These are phyloP conservation scores for Calliopsis andreniformis DNA, from an alignment of 1,140 invertebrate species.

Conservation along the genomic window DNA sequence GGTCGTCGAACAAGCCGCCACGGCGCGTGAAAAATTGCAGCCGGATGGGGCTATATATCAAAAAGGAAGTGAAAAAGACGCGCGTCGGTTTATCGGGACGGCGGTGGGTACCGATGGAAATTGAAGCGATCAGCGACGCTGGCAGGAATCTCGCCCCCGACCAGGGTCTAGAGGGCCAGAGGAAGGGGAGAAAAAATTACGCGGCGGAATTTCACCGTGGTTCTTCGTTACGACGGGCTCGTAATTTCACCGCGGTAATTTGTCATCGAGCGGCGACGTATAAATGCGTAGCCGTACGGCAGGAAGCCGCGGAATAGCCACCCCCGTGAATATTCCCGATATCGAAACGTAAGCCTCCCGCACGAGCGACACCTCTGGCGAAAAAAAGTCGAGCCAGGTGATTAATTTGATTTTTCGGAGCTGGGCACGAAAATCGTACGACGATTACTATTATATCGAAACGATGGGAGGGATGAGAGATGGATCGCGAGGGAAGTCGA, in stretches of 20 bases:
- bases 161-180: no score
- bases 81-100: not conserved
- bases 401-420: constrained; percentile 57
- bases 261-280: constrained; percentile 57
- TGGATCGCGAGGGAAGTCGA: constrained; percentile 10
- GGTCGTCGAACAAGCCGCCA: no score
- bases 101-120: not conserved
- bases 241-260: constrained; percentile 66
- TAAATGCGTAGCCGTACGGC: constrained; percentile 27
- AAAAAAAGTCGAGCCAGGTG: constrained; percentile 25
- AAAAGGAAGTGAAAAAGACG: not conserved
- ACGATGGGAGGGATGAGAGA: constrained; percentile 20
- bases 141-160: no score
- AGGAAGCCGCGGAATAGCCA: not conserved
- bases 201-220: constrained; percentile 14
- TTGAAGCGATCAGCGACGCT: constrained; percentile 12
- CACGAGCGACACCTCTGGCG: not conserved
- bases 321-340: not conserved
- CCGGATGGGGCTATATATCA: constrained; percentile 9
- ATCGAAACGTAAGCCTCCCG: not conserved
- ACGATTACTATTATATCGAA: not conserved
- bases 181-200: not conserved
- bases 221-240: constrained; percentile 50
- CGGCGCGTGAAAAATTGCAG: constrained; percentile 1
- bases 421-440: not conserved